Percentiles rank a stretch among this genome's conserved stretches.
Conservation (phyloP, 2,888 invertebrate genomes). For the Fissipunctia ypsillon region DNA sequence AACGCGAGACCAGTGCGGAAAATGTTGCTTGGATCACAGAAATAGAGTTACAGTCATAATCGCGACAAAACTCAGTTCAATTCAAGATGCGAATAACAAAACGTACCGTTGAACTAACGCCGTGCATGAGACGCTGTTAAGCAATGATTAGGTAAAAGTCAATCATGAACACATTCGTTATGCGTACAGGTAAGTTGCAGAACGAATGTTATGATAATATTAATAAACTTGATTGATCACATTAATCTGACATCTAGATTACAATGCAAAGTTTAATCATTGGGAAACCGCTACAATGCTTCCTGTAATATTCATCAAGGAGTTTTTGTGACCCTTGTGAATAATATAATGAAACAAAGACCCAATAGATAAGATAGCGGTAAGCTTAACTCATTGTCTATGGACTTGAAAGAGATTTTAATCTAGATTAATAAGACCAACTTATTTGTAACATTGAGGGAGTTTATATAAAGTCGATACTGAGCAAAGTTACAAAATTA, state of each 20-base stretch:
- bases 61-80: neutral
- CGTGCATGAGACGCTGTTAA: conserved; percentile 16
- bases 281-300: conserved; percentile 65
- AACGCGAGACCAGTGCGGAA: neutral
- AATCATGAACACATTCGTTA: conserved; percentile 46
- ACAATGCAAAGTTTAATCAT: conserved; percentile 68
- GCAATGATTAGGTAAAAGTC: conserved; percentile 47
- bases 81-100: neutral
- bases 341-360: conserved; percentile 77
- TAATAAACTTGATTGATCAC: conserved; percentile 70
- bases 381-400: conserved; percentile 71
- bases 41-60: neutral
- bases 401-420: conserved; percentile 66
- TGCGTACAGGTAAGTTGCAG: conserved; percentile 25
- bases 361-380: conserved; percentile 67
- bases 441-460: conserved; percentile 25
- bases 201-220: conserved; percentile 43
- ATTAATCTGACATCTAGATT: conserved; percentile 68
- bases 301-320: conserved; percentile 54
- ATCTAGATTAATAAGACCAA: conserved; percentile 65
- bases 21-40: neutral
- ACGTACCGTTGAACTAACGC: conserved; percentile 15
- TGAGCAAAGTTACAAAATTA: neutral
- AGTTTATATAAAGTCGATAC: conserved; percentile 10
- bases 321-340: conserved; percentile 74